Conservation (phyloP, 1,140 invertebrate genomes). For the Rhagoletis zephyria region DNA sequence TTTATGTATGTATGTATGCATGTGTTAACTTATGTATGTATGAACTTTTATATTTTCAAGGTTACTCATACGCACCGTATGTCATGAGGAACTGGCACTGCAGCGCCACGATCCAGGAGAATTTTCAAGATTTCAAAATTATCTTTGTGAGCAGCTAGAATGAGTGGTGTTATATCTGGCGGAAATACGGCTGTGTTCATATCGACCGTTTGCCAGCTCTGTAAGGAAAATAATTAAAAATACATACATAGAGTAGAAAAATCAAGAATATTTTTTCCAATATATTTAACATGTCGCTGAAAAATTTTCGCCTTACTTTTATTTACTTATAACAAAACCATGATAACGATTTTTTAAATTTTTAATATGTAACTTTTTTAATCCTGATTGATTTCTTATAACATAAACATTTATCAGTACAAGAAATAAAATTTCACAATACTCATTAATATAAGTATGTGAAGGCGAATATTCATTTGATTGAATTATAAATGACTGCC, state of each 20-base stretch:
- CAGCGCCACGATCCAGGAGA: constrained; percentile 88
- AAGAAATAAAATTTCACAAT: too few species aligned
- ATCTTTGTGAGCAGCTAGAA: constrained; percentile 91
- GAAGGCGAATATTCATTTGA: neutral
- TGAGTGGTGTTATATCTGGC: constrained; percentile 91
- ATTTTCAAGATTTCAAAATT: constrained; percentile 96
- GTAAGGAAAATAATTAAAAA: constrained; percentile 53
- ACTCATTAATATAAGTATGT: too few species aligned
- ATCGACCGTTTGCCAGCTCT: constrained; percentile 91
- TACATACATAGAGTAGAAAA: neutral
- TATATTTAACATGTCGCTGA: too few species aligned
- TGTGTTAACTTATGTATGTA: too few species aligned
- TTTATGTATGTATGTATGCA: too few species aligned
- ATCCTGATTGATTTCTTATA: too few species aligned
- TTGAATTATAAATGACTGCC: constrained; percentile 36
- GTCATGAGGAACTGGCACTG: constrained; percentile 89
- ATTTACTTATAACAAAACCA: too few species aligned
- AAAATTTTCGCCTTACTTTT: too few species aligned
- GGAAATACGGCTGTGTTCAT: constrained; percentile 87
- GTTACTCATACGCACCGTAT: constrained; percentile 76
- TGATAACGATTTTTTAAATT: too few species aligned
- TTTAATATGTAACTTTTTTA: too few species aligned
- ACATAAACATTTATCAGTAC: too few species aligned
- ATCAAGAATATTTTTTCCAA: too few species aligned
- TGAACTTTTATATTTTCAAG: neutral